Evolutionary conservation across 2,797 vertebrate genomes (phyloP).

Genomic region (Halcyon chelicuti): DNA sequence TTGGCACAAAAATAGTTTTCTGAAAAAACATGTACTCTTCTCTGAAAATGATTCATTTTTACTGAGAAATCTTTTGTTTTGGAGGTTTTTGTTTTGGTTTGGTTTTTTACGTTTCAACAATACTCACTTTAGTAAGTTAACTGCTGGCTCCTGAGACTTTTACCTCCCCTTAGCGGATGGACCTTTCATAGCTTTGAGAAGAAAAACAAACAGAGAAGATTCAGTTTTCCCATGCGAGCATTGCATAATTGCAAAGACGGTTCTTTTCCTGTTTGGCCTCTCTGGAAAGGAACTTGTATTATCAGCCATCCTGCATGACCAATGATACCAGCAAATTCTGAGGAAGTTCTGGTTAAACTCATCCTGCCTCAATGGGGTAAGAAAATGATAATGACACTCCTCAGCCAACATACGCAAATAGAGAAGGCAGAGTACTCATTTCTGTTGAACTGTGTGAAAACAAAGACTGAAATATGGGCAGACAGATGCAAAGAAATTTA

Average conservation of each 20-base stretch:
- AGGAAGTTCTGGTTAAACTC: slow-evolving; percentile 52
- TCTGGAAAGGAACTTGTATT: slow-evolving; percentile 15
- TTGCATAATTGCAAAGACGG: background rate
- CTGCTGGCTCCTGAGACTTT: background rate
- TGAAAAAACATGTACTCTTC: background rate
- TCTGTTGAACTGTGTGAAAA: background rate
- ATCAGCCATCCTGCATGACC: background rate
- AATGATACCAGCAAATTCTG: slow-evolving; percentile 1
- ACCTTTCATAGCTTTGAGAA: background rate
- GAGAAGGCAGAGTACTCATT: background rate
- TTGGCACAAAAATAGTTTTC: background rate
- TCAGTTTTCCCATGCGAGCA: background rate
- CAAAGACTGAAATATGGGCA: background rate
- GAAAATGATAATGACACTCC: background rate
- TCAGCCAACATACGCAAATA: slow-evolving; percentile 9
- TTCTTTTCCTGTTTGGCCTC: background rate
- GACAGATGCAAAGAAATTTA: background rate
- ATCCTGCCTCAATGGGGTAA: background rate
- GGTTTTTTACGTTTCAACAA: background rate
- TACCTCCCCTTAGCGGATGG: background rate
- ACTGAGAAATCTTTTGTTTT: background rate
- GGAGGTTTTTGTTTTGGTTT: too few relatives aligned
- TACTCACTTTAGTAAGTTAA: background rate
- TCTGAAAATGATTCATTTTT: background rate
- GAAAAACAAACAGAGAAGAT: background rate